Conservation (phyloP, 2,797 vertebrate species). For the Coreius guichenoti region DNA sequence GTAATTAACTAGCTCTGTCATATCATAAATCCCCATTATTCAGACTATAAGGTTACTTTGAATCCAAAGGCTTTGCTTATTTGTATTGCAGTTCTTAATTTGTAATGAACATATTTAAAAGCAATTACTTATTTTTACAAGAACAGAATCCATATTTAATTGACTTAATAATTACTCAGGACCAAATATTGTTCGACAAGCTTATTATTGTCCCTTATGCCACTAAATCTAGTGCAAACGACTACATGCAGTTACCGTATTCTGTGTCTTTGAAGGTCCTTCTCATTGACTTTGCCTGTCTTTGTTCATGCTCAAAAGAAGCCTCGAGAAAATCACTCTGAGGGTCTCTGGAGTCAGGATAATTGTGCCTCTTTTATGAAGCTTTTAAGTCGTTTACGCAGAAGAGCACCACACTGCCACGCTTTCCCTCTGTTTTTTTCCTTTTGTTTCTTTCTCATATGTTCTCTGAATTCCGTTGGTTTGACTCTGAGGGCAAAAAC, state of each 20-base stretch:
- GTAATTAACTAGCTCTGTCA: background rate
- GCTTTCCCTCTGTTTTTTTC: slow-evolving; percentile 40
- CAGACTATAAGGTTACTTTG: background rate
- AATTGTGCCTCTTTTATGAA: slow-evolving; percentile 48
- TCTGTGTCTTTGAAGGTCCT: slow-evolving; percentile 25
- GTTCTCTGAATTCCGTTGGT: slow-evolving; percentile 3
- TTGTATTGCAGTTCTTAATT: background rate
- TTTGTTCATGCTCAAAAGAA: slow-evolving; percentile 40
- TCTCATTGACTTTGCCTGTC: background rate
- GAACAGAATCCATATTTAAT: slow-evolving; percentile 1
- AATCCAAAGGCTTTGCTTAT: slow-evolving; percentile 6
- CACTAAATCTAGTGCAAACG: slow-evolving; percentile 26
- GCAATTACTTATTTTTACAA: background rate
- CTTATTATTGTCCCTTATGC: slow-evolving; percentile 1
- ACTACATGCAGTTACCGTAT: background rate
- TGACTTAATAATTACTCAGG: slow-evolving; percentile 13
- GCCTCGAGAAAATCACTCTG: slow-evolving; percentile 23
- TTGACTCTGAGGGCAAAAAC: background rate
- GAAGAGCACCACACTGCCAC: slow-evolving; percentile 26
- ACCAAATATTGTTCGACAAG: slow-evolving; percentile 27
- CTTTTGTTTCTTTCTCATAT: slow-evolving; percentile 20
- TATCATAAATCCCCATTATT: slow-evolving; percentile 12
- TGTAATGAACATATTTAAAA: slow-evolving; percentile 7
- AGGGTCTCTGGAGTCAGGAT: slow-evolving; percentile 28
- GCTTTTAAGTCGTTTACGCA: slow-evolving; percentile 38